These are phyloP conservation scores for Lycophotia porphyrea DNA, from an alignment of 2,888 invertebrate species.

Conservation along the genomic window DNA sequence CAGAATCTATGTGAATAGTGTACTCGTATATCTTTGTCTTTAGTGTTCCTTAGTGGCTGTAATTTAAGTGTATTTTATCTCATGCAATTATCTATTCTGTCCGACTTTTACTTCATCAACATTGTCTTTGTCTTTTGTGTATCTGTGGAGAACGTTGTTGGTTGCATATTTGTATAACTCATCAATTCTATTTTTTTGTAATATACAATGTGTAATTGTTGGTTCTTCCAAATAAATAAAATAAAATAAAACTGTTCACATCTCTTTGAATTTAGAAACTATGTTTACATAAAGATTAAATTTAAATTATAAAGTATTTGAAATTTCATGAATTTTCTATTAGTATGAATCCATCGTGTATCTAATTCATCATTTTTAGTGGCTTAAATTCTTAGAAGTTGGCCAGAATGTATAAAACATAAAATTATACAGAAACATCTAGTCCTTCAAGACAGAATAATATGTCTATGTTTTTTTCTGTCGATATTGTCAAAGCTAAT, in stretches of 20 bases:
- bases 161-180: no score
- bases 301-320: constrained; percentile 19
- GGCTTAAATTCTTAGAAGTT: constrained; percentile 11
- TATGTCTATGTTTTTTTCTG: not conserved
- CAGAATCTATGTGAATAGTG: no score
- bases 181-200: no score
- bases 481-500: not conserved
- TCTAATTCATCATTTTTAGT: not conserved
- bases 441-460: not conserved
- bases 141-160: no score
- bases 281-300: constrained; percentile 23
- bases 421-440: not conserved
- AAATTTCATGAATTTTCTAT: constrained; percentile 4
- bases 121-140: no score
- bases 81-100: no score
- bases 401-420: not conserved
- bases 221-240: no score
- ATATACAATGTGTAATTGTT: no score
- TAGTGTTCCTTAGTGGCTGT: no score
- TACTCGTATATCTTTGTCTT: no score
- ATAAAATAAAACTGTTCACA: constrained; percentile 4
- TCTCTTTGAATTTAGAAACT: constrained; percentile 41
- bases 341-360: constrained; percentile 2
- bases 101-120: no score
- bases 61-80: no score